phyloP scores from a whole-genome alignment of 2,888 invertebrate species.

The Melanchra persicariae region DNA sequence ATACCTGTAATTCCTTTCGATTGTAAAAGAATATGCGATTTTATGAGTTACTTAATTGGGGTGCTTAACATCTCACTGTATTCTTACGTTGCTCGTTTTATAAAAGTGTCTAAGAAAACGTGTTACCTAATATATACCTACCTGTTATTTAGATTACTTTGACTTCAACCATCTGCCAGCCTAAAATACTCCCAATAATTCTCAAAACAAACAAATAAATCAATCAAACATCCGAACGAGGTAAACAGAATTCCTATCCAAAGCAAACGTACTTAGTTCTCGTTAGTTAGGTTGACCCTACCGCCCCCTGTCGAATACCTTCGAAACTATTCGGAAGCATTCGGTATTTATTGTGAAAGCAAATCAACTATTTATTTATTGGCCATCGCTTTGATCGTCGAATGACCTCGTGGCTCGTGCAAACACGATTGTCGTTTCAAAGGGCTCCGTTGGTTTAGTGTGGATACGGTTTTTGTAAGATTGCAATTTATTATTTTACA shows the following conservation, averaged over 20 bases:
- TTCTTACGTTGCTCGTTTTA: too few relatives aligned
- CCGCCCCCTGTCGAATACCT: conserved; percentile 80
- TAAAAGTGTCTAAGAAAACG: too few relatives aligned
- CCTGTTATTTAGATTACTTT: not conserved
- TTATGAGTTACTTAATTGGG: too few relatives aligned
- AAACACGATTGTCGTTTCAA: conserved; percentile 84
- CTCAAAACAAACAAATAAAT: conserved; percentile 66
- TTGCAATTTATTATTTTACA: not conserved
- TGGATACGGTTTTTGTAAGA: conserved; percentile 67
- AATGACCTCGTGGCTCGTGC: conserved; percentile 80
- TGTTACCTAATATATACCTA: not conserved
- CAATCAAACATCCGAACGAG: conserved; percentile 65
- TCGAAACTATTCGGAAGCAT: conserved; percentile 81
- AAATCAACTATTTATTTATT: conserved; percentile 90
- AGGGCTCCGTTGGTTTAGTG: conserved; percentile 71
- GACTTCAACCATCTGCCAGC: not conserved
- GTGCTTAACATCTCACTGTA: too few relatives aligned
- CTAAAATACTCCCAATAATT: conserved; percentile 49
- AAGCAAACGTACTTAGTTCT: conserved; percentile 83
- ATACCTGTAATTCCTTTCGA: too few relatives aligned
- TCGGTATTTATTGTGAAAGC: conserved; percentile 88
- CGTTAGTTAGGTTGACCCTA: conserved; percentile 79
- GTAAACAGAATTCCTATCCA: conserved; percentile 73
- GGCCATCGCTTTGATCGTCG: conserved; percentile 87
- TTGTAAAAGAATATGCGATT: too few relatives aligned